Evolutionary conservation across 2,888 invertebrate species (phyloP).

Genomic region (Gymnosoma rotundatum): DNA sequence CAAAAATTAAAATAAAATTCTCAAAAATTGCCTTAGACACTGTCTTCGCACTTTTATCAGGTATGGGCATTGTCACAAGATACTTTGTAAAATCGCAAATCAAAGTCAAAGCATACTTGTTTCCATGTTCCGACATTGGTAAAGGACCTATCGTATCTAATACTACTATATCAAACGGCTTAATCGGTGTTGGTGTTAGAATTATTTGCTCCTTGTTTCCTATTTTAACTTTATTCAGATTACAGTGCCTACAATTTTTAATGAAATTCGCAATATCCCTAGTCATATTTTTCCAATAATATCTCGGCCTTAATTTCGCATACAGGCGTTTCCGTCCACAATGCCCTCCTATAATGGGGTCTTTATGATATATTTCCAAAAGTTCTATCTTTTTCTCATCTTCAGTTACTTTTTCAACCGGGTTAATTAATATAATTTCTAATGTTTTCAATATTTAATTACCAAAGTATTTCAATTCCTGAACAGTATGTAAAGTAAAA

Average conservation of each 20-base stretch:
- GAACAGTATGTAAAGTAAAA: conserved; percentile 13
- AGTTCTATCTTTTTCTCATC: conserved; percentile 2
- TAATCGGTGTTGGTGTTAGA: conserved; percentile 6
- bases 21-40: conserved; percentile 1
- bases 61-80: background rate
- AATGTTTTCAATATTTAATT: conserved; percentile 11
- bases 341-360: conserved; percentile 11
- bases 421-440: background rate
- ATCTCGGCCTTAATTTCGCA: conserved; percentile 36
- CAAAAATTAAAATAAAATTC: conserved; percentile 7
- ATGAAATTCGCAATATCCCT: conserved; percentile 32
- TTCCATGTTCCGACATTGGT: background rate
- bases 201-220: conserved; percentile 1
- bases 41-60: conserved; percentile 1
- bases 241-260: background rate
- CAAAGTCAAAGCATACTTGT: background rate
- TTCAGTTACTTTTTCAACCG: conserved; percentile 17
- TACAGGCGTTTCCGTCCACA: conserved; percentile 1
- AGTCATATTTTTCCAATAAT: conserved; percentile 57
- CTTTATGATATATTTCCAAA: conserved; percentile 30
- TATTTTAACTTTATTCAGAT: conserved; percentile 12
- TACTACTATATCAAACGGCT: conserved; percentile 11
- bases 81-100: background rate
- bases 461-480: conserved; percentile 3
- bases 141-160: background rate